Evolutionary conservation across 2,113 vertebrate species (phyloP).

Genomic region (Pseudolaguvia tuberculata): DNA sequence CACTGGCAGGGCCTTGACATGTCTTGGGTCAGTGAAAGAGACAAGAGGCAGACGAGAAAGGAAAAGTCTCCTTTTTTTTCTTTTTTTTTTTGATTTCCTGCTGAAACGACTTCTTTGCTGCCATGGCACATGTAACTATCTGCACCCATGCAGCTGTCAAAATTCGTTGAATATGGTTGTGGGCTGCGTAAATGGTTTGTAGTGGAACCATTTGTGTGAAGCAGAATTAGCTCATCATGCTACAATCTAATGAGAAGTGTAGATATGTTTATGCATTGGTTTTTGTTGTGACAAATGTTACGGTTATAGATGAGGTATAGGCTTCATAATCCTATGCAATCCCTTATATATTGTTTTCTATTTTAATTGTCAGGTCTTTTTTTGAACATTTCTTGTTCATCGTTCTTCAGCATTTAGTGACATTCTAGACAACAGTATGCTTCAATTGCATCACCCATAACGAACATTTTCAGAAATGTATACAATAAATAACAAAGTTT

Average conservation of each 20-base stretch:
- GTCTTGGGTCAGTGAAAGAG: conserved; percentile 45
- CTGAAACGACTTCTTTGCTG: conserved; percentile 49
- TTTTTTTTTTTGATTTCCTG: conserved; percentile 14
- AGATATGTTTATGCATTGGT: conserved; percentile 24
- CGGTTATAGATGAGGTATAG: not conserved
- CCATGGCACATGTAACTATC: conserved; percentile 59
- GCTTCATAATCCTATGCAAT: not conserved
- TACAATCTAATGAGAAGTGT: conserved; percentile 36
- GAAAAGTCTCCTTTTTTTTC: conserved; percentile 1
- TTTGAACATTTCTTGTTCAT: no score
- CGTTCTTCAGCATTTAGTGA: no score
- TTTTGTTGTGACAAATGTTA: conserved; percentile 12
- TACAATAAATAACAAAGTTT: no score
- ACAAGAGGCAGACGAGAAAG: conserved; percentile 1
- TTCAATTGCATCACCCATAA: no score
- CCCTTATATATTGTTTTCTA: not conserved
- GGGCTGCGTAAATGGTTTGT: conserved; percentile 41
- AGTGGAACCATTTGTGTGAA: conserved; percentile 39
- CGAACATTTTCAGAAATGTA: no score
- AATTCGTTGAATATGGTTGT: conserved; percentile 59
- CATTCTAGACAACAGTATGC: no score
- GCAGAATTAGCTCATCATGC: conserved; percentile 30
- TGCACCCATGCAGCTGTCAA: conserved; percentile 63
- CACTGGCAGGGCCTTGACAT: conserved; percentile 55
- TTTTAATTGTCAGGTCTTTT: not conserved